Percentiles rank a stretch among this genome's conserved stretches.
phyloP scores from a whole-genome alignment of 37 sponge, comb jelly and placozoan species.

The Hormiphora californensis region DNA sequence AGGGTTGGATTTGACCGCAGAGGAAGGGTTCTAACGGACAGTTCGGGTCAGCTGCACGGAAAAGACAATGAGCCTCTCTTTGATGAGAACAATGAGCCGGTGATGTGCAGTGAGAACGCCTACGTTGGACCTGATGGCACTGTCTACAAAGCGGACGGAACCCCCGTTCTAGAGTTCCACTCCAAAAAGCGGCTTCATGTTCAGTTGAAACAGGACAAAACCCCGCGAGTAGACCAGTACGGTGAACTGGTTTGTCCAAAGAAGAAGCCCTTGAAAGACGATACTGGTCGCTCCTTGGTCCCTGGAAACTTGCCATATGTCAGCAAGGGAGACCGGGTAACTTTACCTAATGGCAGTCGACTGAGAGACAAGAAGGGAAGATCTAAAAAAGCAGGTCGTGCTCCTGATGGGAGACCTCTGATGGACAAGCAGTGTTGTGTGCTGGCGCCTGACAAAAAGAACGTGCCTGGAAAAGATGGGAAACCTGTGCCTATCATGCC shows the following conservation, averaged over 20 bases:
- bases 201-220: not conserved
- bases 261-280: not conserved
- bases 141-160: not conserved
- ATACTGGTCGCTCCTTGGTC: not conserved
- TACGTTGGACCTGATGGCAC: not conserved
- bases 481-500: too few species aligned
- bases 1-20: not conserved
- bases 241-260: not conserved
- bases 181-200: not conserved
- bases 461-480: not conserved
- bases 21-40: not conserved
- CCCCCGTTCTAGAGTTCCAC: not conserved
- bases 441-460: not conserved
- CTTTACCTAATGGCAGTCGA: not conserved
- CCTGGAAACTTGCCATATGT: constrained; percentile 1
- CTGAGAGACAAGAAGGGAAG: not conserved
- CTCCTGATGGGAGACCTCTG: not conserved
- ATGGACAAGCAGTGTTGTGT: not conserved
- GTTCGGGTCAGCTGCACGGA: not conserved
- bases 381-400: not conserved
- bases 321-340: not conserved
- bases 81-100: not conserved
- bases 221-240: not conserved
- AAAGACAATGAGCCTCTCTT: not conserved
- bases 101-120: not conserved